phyloP scores from a whole-genome alignment of 2,888 invertebrate genomes.

The Unio pictorum region DNA sequence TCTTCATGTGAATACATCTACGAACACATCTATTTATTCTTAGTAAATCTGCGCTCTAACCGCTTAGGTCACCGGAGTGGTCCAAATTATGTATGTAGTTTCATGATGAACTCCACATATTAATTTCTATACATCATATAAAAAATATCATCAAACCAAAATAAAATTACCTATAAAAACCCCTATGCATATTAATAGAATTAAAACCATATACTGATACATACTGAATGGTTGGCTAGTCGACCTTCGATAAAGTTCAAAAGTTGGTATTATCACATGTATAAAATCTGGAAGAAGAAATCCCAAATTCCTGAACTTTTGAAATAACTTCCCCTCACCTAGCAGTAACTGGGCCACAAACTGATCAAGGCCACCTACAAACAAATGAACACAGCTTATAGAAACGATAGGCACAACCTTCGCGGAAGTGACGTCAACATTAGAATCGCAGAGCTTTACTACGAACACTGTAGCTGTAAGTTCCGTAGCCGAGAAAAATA shows the following conservation, averaged over 20 bases:
- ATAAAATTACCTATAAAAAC: conserved; percentile 7
- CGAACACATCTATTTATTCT: no score
- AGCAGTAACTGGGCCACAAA: conserved; percentile 49
- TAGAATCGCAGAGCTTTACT: conserved; percentile 39
- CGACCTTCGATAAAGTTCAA: background rate
- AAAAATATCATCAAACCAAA: background rate
- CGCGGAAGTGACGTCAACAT: conserved; percentile 25
- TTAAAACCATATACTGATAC: background rate
- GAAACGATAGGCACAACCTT: conserved; percentile 45
- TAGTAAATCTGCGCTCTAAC: no score
- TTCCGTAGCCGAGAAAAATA: conserved; percentile 59
- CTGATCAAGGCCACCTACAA: conserved; percentile 52
- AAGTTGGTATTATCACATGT: conserved; percentile 67
- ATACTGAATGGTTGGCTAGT: background rate
- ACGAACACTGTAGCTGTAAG: conserved; percentile 39
- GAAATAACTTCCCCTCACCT: conserved; percentile 33
- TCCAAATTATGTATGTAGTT: no score
- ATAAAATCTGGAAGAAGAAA: conserved; percentile 53
- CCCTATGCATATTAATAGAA: background rate
- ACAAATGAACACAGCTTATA: conserved; percentile 51
- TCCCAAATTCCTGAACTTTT: conserved; percentile 46
- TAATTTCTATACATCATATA: no score
- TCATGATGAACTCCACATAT: no score
- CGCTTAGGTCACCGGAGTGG: no score
- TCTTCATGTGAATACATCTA: no score